Percentiles rank a stretch among this genome's conserved stretches.
phyloP scores from a whole-genome alignment of 2,113 vertebrate genomes.

The Todiramphus chloris region DNA sequence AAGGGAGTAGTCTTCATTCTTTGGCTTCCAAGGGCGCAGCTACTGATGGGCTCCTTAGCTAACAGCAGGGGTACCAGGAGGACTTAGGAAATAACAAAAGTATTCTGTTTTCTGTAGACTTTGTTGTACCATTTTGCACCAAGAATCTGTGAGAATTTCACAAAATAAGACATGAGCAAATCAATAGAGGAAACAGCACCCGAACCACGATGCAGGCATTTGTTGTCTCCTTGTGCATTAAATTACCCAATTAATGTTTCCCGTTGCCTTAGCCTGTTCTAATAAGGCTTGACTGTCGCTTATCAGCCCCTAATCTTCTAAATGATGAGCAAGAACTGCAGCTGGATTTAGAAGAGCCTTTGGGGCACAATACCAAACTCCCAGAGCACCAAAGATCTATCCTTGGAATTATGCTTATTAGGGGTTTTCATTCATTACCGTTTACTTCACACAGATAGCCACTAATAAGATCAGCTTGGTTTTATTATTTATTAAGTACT shows the following conservation, averaged over 20 bases:
- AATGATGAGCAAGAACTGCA: slow-evolving; percentile 56
- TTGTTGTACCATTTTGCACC: background rate
- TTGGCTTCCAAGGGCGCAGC: background rate
- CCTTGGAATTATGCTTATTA: slow-evolving; percentile 53
- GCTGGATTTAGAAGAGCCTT: slow-evolving; percentile 67
- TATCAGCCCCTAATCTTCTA: slow-evolving; percentile 67
- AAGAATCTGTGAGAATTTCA: background rate
- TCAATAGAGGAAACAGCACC: slow-evolving; percentile 26
- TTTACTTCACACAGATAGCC: slow-evolving; percentile 16
- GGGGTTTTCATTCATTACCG: slow-evolving; percentile 29
- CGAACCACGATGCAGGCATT: slow-evolving; percentile 40
- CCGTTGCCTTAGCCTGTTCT: slow-evolving; percentile 52
- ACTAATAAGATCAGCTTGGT: background rate
- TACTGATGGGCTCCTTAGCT: background rate
- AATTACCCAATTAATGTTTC: slow-evolving; percentile 67
- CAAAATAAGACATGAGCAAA: background rate
- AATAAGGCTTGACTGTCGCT: slow-evolving; percentile 64
- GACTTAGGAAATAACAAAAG: background rate
- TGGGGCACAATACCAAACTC: slow-evolving; percentile 64
- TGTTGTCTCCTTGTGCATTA: slow-evolving; percentile 52
- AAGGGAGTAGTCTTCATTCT: background rate
- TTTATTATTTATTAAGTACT: slow-evolving; percentile 18
- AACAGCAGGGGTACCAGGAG: background rate
- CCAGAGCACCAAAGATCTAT: slow-evolving; percentile 18
- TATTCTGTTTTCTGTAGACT: background rate